A percentile compares a stretch with the other conserved stretches of the same genome.
These are phyloP conservation scores for Allobates femoralis DNA, from an alignment of 2,797 vertebrate species.

Conservation along the genomic window DNA sequence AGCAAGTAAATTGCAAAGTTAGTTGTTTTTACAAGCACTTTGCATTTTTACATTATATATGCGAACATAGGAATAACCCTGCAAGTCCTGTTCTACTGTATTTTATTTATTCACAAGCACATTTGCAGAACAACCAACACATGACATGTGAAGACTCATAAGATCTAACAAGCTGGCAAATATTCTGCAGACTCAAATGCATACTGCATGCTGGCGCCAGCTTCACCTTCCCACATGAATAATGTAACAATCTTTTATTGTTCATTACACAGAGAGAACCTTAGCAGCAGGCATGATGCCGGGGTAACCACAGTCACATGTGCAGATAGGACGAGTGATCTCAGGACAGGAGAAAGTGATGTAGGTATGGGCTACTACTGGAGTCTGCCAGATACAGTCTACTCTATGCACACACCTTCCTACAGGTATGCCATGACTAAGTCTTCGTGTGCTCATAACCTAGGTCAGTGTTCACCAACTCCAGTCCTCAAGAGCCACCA, in stretches of 20 bases:
- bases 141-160: neutral
- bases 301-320: too few species aligned
- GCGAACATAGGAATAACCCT: neutral
- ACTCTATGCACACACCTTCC: neutral
- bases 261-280: neutral
- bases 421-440: neutral
- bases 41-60: too few species aligned
- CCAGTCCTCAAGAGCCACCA: too few species aligned
- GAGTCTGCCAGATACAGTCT: neutral
- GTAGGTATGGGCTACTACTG: too few species aligned
- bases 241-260: neutral
- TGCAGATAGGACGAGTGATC: too few species aligned
- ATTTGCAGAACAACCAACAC: neutral
- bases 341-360: too few species aligned
- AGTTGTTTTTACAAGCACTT: too few species aligned
- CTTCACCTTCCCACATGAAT: neutral
- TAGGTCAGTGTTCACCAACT: too few species aligned
- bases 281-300: neutral
- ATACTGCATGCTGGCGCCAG: neutral
- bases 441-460: too few species aligned
- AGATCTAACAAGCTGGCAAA: neutral
- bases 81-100: neutral
- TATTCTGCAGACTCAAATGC: neutral
- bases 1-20: too few species aligned
- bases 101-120: neutral